Percentiles rank a stretch among this genome's conserved stretches.
Evolutionary conservation across 2,113 vertebrate genomes (phyloP).

Genomic region (Lagopus muta): DNA sequence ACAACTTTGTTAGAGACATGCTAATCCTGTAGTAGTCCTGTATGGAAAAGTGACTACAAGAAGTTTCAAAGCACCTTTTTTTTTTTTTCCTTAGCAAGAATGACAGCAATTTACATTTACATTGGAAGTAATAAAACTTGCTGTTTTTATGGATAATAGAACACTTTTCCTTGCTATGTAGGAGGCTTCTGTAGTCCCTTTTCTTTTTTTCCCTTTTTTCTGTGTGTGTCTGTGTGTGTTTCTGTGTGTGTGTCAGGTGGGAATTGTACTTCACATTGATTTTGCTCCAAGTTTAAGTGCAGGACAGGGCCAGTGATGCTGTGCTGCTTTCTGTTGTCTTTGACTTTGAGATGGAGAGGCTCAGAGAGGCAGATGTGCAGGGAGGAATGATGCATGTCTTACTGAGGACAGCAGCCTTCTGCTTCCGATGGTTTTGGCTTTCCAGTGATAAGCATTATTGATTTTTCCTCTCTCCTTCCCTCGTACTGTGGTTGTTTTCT

Average conservation of each 20-base stretch:
- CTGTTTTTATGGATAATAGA: neutral
- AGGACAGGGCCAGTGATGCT: neutral
- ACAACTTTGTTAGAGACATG: neutral
- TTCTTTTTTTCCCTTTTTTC: neutral
- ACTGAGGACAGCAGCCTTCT: constrained; percentile 61
- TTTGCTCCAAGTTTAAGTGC: neutral
- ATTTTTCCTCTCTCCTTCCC: constrained; percentile 39
- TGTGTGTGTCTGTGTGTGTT: neutral
- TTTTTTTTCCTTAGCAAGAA: neutral
- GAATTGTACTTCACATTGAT: constrained; percentile 34
- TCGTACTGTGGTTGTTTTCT: neutral
- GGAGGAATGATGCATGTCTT: constrained; percentile 34
- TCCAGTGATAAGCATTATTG: constrained; percentile 45
- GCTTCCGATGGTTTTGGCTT: constrained; percentile 61
- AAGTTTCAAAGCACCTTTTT: neutral
- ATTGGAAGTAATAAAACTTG: neutral
- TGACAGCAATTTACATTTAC: neutral
- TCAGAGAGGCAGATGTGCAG: constrained; percentile 65
- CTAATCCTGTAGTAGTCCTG: neutral
- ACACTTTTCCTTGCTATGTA: neutral
- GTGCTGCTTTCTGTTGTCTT: fast-evolving
- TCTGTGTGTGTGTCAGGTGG: neutral
- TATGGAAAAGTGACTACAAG: neutral
- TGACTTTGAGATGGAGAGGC: neutral
- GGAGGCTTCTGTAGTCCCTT: neutral